These are phyloP conservation scores for Axea sp. DNA, from an alignment of 2,888 invertebrate species.

Conservation along the genomic window DNA sequence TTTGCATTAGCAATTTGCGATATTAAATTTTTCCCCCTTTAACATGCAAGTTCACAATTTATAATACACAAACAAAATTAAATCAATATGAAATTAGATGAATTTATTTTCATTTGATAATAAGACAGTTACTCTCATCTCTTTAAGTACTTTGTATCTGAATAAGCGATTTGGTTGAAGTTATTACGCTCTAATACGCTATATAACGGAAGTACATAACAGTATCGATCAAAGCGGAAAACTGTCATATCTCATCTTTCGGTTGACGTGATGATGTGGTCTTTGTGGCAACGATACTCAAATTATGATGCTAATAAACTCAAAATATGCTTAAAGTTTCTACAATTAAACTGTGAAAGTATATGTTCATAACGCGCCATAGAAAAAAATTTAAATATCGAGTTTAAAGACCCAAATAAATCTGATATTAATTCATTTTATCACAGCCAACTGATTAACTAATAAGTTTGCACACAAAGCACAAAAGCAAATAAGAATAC, in stretches of 20 bases:
- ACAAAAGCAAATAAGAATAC: no score
- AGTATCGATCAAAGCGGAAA: constrained; percentile 39
- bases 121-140: constrained; percentile 23
- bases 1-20: no score
- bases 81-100: constrained; percentile 9
- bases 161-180: constrained; percentile 27
- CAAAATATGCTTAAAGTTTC: neutral
- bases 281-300: constrained; percentile 40
- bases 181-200: constrained; percentile 35
- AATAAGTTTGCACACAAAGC: no score
- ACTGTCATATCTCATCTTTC: constrained; percentile 46
- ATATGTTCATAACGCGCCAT: neutral
- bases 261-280: constrained; percentile 44
- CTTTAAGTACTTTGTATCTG: constrained; percentile 25
- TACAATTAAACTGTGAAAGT: constrained; percentile 12
- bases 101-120: constrained; percentile 25
- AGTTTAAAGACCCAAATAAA: no score
- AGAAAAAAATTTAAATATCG: no score
- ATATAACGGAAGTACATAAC: constrained; percentile 32
- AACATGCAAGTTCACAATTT: no score
- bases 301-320: constrained; percentile 21
- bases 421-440: no score
- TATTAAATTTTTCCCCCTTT: no score
- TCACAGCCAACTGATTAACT: no score
- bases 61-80: no score